These are phyloP conservation scores for Macrostomum cliftonense DNA, from an alignment of 2,888 invertebrate genomes.

Conservation along the genomic window DNA sequence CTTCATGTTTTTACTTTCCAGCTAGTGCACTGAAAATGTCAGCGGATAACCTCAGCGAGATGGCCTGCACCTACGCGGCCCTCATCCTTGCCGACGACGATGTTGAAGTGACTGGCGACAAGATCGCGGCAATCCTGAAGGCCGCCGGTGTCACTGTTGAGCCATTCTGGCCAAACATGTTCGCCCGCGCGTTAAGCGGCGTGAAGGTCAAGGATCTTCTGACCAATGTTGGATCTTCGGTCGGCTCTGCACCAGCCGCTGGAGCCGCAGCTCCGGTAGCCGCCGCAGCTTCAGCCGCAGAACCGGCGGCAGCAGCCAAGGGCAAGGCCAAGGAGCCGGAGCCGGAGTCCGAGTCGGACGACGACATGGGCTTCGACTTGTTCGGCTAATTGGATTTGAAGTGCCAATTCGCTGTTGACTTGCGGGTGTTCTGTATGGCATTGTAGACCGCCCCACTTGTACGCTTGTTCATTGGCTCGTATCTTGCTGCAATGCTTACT, in stretches of 20 bases:
- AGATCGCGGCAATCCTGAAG: slow-evolving; percentile 79
- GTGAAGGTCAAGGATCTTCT: neutral
- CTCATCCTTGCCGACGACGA: slow-evolving; percentile 87
- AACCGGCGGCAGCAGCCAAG: slow-evolving; percentile 16
- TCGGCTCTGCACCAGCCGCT: slow-evolving; percentile 16
- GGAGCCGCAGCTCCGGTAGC: slow-evolving; percentile 42
- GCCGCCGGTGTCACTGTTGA: slow-evolving; percentile 82
- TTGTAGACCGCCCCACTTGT: no score
- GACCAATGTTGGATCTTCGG: neutral
- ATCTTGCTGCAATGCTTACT: no score
- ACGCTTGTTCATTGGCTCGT: no score
- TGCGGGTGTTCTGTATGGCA: no score
- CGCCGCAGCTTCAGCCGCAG: neutral
- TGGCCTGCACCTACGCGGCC: slow-evolving; percentile 91
- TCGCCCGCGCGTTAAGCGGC: neutral
- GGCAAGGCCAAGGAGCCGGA: slow-evolving; percentile 14
- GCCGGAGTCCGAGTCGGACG: slow-evolving; percentile 12
- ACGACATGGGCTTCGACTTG: slow-evolving; percentile 20
- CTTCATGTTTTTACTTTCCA: no score
- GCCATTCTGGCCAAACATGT: slow-evolving; percentile 70
- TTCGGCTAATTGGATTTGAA: no score
- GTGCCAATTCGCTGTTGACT: no score
- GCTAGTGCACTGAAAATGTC: no score
- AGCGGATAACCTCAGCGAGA: slow-evolving; percentile 57
- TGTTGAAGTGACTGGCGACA: slow-evolving; percentile 87